phyloP scores from a whole-genome alignment of 2,888 invertebrate species.

The Cephus spinipes region DNA sequence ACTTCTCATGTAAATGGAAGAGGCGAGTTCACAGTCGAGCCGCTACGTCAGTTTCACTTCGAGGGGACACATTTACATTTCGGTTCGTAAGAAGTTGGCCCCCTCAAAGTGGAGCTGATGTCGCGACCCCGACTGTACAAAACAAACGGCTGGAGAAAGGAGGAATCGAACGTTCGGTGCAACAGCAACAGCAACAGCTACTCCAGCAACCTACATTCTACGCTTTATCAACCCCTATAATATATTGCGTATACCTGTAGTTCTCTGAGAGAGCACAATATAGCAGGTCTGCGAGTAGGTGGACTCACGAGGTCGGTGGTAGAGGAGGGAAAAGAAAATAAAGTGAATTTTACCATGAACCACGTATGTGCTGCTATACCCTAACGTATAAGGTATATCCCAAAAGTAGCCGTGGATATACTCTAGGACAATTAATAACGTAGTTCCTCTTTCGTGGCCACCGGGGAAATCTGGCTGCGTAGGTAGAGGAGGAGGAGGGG shows the following conservation, averaged over 20 bases:
- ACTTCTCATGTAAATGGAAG: neutral
- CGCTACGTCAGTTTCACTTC: no score
- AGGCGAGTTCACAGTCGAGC: neutral
- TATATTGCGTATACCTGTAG: neutral
- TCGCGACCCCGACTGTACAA: neutral
- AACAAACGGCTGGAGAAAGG: neutral
- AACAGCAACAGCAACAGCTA: neutral
- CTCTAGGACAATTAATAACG: constrained; percentile 11
- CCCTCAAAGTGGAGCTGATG: no score
- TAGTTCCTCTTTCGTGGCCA: constrained; percentile 12
- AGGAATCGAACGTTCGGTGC: neutral
- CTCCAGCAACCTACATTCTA: neutral
- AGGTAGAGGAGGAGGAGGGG: neutral
- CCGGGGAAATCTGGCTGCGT: constrained; percentile 20
- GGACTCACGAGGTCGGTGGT: neutral
- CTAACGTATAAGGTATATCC: neutral
- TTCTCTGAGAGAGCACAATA: neutral
- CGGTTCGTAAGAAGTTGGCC: no score
- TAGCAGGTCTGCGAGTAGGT: neutral
- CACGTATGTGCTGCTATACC: neutral
- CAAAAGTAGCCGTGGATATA: neutral
- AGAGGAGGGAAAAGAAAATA: neutral
- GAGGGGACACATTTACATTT: no score
- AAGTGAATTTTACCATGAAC: neutral
- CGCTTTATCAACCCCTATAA: neutral